Conservation (phyloP, 2,797 vertebrate genomes). For the Sebastes wilsoni region DNA sequence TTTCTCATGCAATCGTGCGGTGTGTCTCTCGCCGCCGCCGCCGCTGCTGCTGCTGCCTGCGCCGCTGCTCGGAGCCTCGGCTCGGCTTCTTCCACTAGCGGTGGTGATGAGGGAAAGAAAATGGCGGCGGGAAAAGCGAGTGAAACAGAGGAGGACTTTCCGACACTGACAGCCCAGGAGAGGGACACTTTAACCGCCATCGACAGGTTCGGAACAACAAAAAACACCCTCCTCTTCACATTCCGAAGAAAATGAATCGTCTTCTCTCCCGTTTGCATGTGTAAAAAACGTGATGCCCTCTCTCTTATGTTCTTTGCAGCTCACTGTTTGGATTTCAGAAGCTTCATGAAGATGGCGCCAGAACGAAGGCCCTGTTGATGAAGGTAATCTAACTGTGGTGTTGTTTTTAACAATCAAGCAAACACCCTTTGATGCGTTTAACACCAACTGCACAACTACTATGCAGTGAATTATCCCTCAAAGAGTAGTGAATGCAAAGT, state of each 20-base stretch:
- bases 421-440: not conserved
- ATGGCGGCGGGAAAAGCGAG: constrained; percentile 99
- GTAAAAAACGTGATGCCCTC: too few relatives aligned
- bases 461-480: constrained; percentile 38
- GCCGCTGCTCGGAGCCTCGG: constrained; percentile 88
- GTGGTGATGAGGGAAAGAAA: constrained; percentile 99
- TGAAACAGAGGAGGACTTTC: constrained; percentile 99
- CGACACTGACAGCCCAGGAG: constrained; percentile 96
- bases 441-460: not conserved
- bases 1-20: constrained; percentile 99
- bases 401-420: constrained; percentile 26
- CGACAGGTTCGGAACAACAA: constrained; percentile 91
- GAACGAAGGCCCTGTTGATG: constrained; percentile 97
- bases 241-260: constrained; percentile 15
- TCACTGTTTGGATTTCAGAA: constrained; percentile 96
- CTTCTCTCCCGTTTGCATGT: constrained; percentile 21
- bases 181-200: constrained; percentile 91
- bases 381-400: constrained; percentile 84
- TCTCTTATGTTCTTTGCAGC: constrained; percentile 67
- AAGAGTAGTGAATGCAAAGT: constrained; percentile 24
- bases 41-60: constrained; percentile 86
- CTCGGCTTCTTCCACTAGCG: constrained; percentile 80
- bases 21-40: constrained; percentile 92
- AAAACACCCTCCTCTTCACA: too few relatives aligned
- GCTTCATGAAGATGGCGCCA: constrained; percentile 99